phyloP scores from a whole-genome alignment of 2,888 invertebrate genomes.

The Mantis religiosa region DNA sequence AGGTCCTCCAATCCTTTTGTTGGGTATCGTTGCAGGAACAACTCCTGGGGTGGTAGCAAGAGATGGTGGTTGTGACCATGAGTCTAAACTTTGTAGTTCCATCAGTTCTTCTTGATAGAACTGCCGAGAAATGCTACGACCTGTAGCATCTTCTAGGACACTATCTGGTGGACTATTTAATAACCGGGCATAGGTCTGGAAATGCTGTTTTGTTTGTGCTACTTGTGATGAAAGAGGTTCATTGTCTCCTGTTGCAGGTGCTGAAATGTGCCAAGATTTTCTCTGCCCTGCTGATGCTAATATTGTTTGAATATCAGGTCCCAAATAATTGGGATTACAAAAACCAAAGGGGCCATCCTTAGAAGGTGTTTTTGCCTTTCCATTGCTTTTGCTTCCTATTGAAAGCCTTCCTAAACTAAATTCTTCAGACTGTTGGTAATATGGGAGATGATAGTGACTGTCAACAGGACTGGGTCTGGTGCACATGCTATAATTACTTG shows the following conservation, averaged over 20 bases:
- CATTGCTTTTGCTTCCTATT: background rate
- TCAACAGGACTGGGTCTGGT: slow-evolving; percentile 22
- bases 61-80: slow-evolving; percentile 7
- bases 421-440: slow-evolving; percentile 12
- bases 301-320: slow-evolving; percentile 55
- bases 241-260: slow-evolving; percentile 29
- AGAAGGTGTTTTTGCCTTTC: slow-evolving; percentile 30
- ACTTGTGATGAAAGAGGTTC: slow-evolving; percentile 35
- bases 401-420: background rate
- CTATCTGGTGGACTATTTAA: slow-evolving; percentile 62
- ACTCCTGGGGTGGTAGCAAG: slow-evolving; percentile 1
- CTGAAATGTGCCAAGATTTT: slow-evolving; percentile 28
- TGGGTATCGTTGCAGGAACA: slow-evolving; percentile 40
- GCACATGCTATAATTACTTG: slow-evolving; percentile 42
- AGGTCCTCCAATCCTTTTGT: slow-evolving; percentile 31
- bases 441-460: background rate
- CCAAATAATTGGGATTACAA: slow-evolving; percentile 72
- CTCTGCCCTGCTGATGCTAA: slow-evolving; percentile 28
- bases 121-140: slow-evolving; percentile 40
- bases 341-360: slow-evolving; percentile 59
- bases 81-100: slow-evolving; percentile 38
- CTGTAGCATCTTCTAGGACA: slow-evolving; percentile 52
- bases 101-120: slow-evolving; percentile 37
- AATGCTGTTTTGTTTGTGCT: slow-evolving; percentile 24
- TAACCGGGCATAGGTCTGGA: slow-evolving; percentile 45